A percentile compares a stretch with the other conserved stretches of the same genome.
Evolutionary conservation across 2,888 invertebrate genomes (phyloP).

Genomic region (Rotaria socialis): DNA sequence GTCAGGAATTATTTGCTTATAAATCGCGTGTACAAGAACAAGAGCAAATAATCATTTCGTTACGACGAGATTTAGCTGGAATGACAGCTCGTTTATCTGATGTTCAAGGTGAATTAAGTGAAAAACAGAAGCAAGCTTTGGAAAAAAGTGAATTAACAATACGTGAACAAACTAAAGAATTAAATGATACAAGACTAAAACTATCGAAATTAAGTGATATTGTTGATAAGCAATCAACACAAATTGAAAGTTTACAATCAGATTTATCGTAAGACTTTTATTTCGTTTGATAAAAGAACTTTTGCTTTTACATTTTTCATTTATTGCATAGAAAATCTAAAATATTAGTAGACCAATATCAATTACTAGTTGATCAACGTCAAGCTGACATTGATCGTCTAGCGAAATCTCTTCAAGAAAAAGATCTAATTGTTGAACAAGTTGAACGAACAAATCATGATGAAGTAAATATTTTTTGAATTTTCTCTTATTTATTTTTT

Average conservation of each 20-base stretch:
- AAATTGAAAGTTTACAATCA: constrained; percentile 43
- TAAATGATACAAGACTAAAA: constrained; percentile 55
- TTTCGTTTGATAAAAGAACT: not conserved
- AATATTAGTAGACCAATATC: constrained; percentile 20
- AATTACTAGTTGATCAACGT: constrained; percentile 30
- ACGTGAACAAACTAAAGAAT: constrained; percentile 52
- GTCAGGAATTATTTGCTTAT: constrained; percentile 55
- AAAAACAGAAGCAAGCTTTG: constrained; percentile 57
- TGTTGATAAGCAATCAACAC: constrained; percentile 50
- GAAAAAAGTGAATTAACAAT: constrained; percentile 53
- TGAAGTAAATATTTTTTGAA: not conserved
- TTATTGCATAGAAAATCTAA: constrained; percentile 4
- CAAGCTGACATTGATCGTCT: constrained; percentile 32
- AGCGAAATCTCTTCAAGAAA: constrained; percentile 18
- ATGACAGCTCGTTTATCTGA: constrained; percentile 57
- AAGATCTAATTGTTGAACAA: constrained; percentile 15
- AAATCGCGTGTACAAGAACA: constrained; percentile 55
- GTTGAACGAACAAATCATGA: not conserved
- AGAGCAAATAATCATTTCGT: constrained; percentile 55
- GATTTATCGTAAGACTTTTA: constrained; percentile 37
- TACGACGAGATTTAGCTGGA: constrained; percentile 56
- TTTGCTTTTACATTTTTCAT: not conserved
- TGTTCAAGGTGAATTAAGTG: constrained; percentile 57
- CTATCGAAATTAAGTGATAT: constrained; percentile 57
- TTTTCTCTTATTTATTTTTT: not conserved